Evolutionary conservation across 2,113 vertebrate species (phyloP), one percentile per base, ranked within the genome.

Genomic region (Nanorana parkeri): DNA sequence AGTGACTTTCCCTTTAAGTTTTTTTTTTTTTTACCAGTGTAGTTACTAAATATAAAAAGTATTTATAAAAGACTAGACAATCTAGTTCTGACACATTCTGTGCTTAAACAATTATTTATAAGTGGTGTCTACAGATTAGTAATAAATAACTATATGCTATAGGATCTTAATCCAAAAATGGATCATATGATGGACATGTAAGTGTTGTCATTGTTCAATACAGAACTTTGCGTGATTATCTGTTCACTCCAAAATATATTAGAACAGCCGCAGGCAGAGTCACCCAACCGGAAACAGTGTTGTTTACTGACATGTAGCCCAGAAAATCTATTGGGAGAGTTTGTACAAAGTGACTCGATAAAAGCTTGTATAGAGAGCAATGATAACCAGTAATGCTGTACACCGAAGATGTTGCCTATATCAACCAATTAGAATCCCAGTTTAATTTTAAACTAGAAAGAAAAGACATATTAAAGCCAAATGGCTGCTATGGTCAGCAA

Each of bases 321-420:
- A 61, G 55, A 75, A 60, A 75, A 75, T 61, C 72, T 60, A 75
- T 75, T 23, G 28, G 60, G 28, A 61, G 72, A 75, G 55, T 60
- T 75, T 75, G 72, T 75, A 56, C 55, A 75, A 75, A 75, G 72
- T 75, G 72, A 75, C 54, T 60, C 72, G 32, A 61, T 75, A 75
- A 10, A 60, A 75, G 72, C 72, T 41, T 41, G 72, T 13, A n/a
- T 23, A 17, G n/a, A 41, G 55, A 32, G 16, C 13, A 75, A 61
- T 75, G 55, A 60, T 60, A 21, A 61, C 28, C 19, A 60, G 15
- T 55, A 28, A 55, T 19, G 41, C 41, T 8, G 24, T 19, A 52
- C 7, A 17, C 41, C 17, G 8, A 24, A 47, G 47, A 41, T 52
- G 2, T 47, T 47, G 41, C 11, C 41, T 47, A 47, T 47, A 47